Conservation (phyloP, 2,797 vertebrate genomes). For the Thripadectes ignobilis region DNA sequence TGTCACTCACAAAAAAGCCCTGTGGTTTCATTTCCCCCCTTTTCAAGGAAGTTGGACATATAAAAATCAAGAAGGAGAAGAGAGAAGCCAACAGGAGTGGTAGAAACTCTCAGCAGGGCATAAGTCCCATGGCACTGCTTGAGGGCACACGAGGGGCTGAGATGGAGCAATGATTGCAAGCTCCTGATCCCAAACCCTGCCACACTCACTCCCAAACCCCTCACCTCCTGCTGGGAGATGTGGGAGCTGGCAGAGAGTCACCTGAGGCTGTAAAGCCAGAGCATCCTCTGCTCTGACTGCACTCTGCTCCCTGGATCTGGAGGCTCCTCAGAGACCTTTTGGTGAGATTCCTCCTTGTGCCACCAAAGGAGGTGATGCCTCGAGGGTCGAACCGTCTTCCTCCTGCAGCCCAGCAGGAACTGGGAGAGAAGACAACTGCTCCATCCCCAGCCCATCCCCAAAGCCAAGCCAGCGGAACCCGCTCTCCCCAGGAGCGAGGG, state of each 20-base stretch:
- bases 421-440: neutral
- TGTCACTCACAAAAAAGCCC: neutral
- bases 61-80: conserved; percentile 70
- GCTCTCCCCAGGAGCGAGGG: neutral
- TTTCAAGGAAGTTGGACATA: conserved; percentile 65
- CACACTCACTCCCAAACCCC: rapidly evolving
- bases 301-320: rapidly evolving
- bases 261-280: neutral
- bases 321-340: neutral
- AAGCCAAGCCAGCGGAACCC: neutral
- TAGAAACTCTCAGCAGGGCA: neutral
- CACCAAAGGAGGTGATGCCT: neutral
- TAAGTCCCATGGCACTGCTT: neutral
- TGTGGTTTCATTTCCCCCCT: conserved; percentile 77
- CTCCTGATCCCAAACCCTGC: neutral
- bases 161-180: rapidly evolving
- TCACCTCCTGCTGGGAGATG: neutral
- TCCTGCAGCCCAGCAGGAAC: neutral
- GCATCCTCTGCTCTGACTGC: neutral
- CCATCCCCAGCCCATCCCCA: neutral
- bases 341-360: neutral
- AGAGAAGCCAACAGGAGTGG: neutral
- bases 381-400: neutral
- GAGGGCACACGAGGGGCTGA: neutral
- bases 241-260: neutral